Evolutionary conservation across 2,888 invertebrate species (phyloP), one percentile per base, ranked within the genome.

Genomic region (Drosophila parthenogenetica): DNA sequence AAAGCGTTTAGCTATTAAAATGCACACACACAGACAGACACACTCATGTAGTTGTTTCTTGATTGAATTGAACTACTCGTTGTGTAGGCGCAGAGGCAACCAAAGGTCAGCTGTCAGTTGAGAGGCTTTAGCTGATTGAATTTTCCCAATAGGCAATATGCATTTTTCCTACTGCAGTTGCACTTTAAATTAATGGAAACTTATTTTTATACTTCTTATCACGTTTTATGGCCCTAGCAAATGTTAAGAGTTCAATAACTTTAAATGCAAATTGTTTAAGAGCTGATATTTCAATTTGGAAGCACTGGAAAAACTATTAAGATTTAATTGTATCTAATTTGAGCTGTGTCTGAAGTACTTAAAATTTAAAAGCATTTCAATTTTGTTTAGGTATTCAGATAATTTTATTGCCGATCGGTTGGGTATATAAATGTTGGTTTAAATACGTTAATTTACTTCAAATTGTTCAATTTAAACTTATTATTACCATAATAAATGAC

Each of bases 1-100:
- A 84, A 87, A 73, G 81, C 67, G 63, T 51, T 48, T 11, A 40
- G 39, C 48, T 29, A 58, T 48, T 17, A 58, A 39, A 49, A 53
- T 17, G 17, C n/a, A 42, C 11, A 14, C 10, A 58, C 32, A 49
- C 16, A 49, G 22, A 5, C 29, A 8, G 8, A 39, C 16, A 48
- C 10, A 46, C 29, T 25, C n/a, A n/a, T 22, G 1, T 2, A 7
- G 7, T 14, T 50, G n/a, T 10, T 29, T 32, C 42, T 54, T 54
- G 54, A 57, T 57, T 57, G 45, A 57, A 57, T 57, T 45, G 51
- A 22, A 32, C 19, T 60, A 16, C 10, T 40, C 32, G n/a, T 37
- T n/a, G 29, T 29, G 29, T 29, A 29, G 13, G 3, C 3, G 29
- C 0, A 5, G n/a, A 11, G n/a, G n/a, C n/a, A 2, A 16, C 5